Evolutionary conservation across 2,797 vertebrate genomes (phyloP).

Genomic region (Syndactyla subalaris): DNA sequence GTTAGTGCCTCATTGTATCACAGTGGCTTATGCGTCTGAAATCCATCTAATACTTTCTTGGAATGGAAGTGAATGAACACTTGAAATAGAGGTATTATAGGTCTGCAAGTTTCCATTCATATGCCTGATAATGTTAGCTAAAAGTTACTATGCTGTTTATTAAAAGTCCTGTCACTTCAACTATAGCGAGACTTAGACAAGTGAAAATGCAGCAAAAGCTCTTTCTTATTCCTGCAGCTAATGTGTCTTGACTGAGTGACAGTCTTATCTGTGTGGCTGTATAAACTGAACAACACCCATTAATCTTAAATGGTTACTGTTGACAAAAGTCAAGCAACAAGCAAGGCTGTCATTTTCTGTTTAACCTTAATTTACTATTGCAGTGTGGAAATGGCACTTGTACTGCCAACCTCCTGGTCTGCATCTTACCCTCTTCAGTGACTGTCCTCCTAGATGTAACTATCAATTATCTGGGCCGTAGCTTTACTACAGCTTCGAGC

Average conservation of each 20-base stretch:
- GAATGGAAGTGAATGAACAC: slow-evolving; percentile 62
- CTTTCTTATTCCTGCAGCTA: neutral
- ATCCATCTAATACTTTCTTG: slow-evolving; percentile 18
- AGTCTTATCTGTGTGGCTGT: neutral
- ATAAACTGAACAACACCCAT: neutral
- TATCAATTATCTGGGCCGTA: neutral
- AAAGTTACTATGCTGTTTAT: neutral
- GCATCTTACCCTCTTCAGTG: neutral
- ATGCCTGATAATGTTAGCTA: neutral
- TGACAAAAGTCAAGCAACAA: neutral
- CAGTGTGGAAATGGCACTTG: neutral
- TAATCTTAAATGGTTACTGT: neutral
- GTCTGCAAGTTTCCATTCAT: neutral
- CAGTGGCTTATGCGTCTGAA: slow-evolving; percentile 28
- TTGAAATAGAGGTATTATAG: slow-evolving; percentile 52
- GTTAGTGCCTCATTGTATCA: slow-evolving; percentile 16
- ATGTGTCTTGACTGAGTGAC: neutral
- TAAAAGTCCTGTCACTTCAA: neutral
- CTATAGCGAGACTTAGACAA: neutral
- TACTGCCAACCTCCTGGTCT: neutral
- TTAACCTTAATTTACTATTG: neutral
- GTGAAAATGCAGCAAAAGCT: neutral
- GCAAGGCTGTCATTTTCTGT: neutral
- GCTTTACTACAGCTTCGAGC: neutral
- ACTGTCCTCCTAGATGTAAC: neutral